These are phyloP conservation scores for Rapana venosa DNA, from an alignment of 2,888 invertebrate species.

Conservation along the genomic window DNA sequence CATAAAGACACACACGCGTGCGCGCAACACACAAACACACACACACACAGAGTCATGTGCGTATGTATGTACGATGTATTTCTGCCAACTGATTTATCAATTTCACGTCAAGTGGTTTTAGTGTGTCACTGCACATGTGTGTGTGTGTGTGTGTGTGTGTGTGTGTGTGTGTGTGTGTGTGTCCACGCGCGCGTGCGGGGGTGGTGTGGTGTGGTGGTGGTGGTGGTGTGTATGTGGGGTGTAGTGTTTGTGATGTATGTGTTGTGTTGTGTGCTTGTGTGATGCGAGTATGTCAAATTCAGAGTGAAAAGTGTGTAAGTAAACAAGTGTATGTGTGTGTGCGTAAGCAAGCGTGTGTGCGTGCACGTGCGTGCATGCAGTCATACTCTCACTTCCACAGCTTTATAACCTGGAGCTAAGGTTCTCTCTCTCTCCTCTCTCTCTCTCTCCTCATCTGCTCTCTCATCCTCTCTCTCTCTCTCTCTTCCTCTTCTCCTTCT, in stretches of 20 bases:
- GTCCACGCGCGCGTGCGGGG: not conserved
- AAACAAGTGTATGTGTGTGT: not conserved
- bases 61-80: too few relatives aligned
- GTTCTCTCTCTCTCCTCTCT: not conserved
- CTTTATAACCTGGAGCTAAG: not conserved
- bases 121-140: not conserved
- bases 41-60: too few relatives aligned
- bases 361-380: not conserved
- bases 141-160: slow-evolving; percentile 1
- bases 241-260: not conserved
- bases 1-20: not conserved
- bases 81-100: not conserved
- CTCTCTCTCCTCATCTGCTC: not conserved
- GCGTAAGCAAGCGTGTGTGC: not conserved
- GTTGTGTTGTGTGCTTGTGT: slow-evolving; percentile 4
- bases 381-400: not conserved
- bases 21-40: too few relatives aligned
- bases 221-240: not conserved
- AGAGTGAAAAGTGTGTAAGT: not conserved
- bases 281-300: not conserved
- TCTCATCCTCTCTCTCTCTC: not conserved
- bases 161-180: not conserved
- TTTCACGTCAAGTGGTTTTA: not conserved
- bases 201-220: not conserved
- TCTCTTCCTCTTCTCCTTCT: not conserved